These are phyloP conservation scores for Agrochola circellaris DNA, from an alignment of 2,888 invertebrate species.

Conservation along the genomic window DNA sequence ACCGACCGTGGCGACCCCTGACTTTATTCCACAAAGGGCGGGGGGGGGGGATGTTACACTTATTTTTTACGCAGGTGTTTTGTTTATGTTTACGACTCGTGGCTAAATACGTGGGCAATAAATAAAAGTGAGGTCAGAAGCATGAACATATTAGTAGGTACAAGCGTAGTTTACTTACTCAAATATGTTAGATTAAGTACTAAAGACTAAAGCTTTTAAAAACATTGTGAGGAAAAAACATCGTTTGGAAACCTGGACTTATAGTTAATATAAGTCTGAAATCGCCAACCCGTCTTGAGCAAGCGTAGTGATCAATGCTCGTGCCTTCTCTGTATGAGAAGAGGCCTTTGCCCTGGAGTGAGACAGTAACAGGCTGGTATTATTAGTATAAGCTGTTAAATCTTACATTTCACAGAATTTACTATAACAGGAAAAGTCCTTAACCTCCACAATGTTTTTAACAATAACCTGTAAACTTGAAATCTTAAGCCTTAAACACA, in stretches of 20 bases:
- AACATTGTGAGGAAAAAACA: no score
- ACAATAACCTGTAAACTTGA: neutral
- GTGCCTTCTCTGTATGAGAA: no score
- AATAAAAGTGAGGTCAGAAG: slow-evolving; percentile 40
- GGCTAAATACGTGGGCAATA: slow-evolving; percentile 38
- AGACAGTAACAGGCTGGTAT: no score
- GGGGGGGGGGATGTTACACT: slow-evolving; percentile 33
- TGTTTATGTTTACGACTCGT: slow-evolving; percentile 54
- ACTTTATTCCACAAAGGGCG: slow-evolving; percentile 28
- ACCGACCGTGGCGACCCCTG: slow-evolving; percentile 45
- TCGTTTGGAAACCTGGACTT: no score
- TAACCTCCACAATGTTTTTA: neutral
- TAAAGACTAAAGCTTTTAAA: neutral
- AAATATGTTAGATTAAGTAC: neutral
- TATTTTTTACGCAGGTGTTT: slow-evolving; percentile 57
- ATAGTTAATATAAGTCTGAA: no score
- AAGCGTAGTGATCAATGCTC: no score
- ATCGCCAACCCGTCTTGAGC: no score
- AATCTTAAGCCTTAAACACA: neutral
- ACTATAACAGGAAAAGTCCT: neutral
- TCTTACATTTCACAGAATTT: neutral
- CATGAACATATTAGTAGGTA: neutral
- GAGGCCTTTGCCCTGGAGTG: no score
- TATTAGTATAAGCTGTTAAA: no score
- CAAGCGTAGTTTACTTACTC: no score